These are phyloP conservation scores for Synergus itoensis DNA, from an alignment of 2,888 invertebrate species.

Conservation along the genomic window DNA sequence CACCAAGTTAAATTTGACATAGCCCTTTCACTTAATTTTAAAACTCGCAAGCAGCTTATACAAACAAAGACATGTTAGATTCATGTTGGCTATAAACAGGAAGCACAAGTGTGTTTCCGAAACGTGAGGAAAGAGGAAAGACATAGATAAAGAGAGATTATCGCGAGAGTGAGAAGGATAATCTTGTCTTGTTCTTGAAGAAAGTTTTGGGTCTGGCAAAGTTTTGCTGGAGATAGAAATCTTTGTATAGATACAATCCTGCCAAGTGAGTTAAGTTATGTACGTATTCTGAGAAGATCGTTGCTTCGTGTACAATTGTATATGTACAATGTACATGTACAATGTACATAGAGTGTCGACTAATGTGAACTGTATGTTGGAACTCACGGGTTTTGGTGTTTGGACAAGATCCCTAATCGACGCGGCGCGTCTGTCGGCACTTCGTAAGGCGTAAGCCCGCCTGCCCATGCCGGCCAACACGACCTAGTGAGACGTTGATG, in stretches of 20 bases:
- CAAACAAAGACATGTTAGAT: conserved; percentile 21
- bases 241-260: conserved; percentile 22
- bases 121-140: conserved; percentile 33
- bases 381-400: conserved; percentile 8
- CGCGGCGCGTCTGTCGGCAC: conserved; percentile 38
- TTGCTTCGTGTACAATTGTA: neutral
- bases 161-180: neutral
- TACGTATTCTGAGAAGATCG: conserved; percentile 21
- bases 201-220: conserved; percentile 20
- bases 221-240: conserved; percentile 30
- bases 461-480: neutral
- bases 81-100: conserved; percentile 22
- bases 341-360: conserved; percentile 6
- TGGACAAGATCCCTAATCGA: conserved; percentile 42
- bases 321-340: neutral
- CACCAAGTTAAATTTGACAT: conserved; percentile 12
- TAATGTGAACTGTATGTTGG: conserved; percentile 27
- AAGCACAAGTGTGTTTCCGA: conserved; percentile 34
- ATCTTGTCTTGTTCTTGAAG: neutral
- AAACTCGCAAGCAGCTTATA: conserved; percentile 1
- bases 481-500: conserved; percentile 14
- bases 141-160: conserved; percentile 21
- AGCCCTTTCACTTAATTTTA: conserved; percentile 13
- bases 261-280: conserved; percentile 19
- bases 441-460: conserved; percentile 13